Base-by-base conservation (phyloP, 2,797 vertebrate species). In the Chaunax sp. region DNA sequence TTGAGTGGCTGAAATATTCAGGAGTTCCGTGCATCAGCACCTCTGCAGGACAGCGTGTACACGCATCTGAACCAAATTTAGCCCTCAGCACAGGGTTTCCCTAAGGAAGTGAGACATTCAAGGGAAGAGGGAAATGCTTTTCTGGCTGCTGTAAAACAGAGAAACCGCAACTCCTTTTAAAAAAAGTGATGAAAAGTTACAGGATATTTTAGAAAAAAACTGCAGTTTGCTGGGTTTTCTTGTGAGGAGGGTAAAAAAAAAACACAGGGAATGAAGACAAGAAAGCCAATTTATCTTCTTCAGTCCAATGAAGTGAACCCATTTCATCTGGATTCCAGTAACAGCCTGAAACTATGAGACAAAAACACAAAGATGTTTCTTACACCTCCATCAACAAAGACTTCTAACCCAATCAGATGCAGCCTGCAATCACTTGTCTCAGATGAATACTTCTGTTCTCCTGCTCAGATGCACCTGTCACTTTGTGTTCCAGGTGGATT, bases 1-100 rank as follows among this genome's bases (percentile, higher is more conserved):
- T 69, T 51, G 55, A 81, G 50, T 8, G 47, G 57, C 64, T 77
- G 55, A 84, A 84, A 90, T 82, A 87, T 87, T 82, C 38, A 87
- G 26, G 33, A 79, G 61, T 18, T 69, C 19, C 38, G 54, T 8
- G 20, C 47, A 7, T 30, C 72, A 74, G 69, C 55, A 56, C 49
- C 70, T 74, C 64, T 41, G 30, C 16, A 28, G 23, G 33, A 57
- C 58, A 25, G n/a, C 8, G 4, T 60, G 38, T 61, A 22, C 54
- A 46, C 14, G 56, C 12, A 25, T 51, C 55, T 45, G 25, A 26
- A 53, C 20, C 50, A 66, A 33, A 77, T 66, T 66, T 74, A 74
- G 59, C 54, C 63, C 28, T 6, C 28, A 58, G 51, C 49, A 23
- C 22, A 52, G 61, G 60, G 5, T 37, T 68, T 68, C 55, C 72